Percentiles rank a stretch among this genome's conserved stretches.
Conservation (phyloP, 2,888 invertebrate species). For the Stomorhina lunata region DNA sequence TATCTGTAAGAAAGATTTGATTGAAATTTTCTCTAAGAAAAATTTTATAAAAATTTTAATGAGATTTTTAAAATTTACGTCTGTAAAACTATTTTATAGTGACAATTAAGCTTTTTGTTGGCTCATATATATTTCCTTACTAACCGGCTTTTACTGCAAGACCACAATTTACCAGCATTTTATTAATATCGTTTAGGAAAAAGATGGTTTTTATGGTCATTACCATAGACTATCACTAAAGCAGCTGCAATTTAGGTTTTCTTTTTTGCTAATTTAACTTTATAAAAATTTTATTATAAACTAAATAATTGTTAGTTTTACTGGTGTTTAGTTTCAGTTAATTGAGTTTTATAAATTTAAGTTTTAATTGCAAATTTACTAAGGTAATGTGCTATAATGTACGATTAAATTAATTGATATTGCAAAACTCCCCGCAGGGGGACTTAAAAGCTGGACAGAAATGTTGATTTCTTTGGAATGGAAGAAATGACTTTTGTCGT, state of each 20-base stretch:
- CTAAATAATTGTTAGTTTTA: constrained; percentile 6
- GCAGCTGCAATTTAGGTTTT: constrained; percentile 48
- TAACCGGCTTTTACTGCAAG: background rate
- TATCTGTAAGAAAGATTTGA: no score
- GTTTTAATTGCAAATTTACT: constrained; percentile 24
- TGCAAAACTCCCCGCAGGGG: no score
- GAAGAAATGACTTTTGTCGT: no score
- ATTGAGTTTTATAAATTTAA: background rate
- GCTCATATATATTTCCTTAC: constrained; percentile 31
- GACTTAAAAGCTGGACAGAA: no score
- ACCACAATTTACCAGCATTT: constrained; percentile 26
- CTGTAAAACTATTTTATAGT: constrained; percentile 21
- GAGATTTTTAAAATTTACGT: no score
- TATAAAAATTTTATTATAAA: constrained; percentile 29
- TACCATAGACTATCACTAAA: constrained; percentile 20
- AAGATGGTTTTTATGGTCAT: constrained; percentile 28
- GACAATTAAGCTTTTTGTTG: constrained; percentile 20
- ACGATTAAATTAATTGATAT: no score
- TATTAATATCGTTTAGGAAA: background rate
- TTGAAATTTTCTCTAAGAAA: no score
- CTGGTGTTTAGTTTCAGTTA: constrained; percentile 4
- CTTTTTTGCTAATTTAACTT: constrained; percentile 27
- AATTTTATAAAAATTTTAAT: no score
- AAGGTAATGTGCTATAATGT: constrained; percentile 27
- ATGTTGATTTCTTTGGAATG: no score